phyloP scores from a whole-genome alignment of 2,113 vertebrate species.

The Phainopepla nitens region DNA sequence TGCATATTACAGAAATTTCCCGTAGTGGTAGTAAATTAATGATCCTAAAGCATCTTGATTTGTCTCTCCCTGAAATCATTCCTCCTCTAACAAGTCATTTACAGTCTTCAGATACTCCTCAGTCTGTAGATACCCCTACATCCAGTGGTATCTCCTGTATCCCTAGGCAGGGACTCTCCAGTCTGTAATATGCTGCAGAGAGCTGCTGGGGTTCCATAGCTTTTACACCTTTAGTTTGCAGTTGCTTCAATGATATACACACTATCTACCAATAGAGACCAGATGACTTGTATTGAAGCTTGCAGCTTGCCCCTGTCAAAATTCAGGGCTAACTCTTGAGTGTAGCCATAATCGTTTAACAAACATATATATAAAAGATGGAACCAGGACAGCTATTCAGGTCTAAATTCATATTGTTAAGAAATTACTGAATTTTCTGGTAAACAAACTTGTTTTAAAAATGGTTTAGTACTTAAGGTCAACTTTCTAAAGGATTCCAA shows the following conservation, averaged over 20 bases:
- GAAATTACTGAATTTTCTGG: not conserved
- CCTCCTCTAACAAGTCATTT: not conserved
- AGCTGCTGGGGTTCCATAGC: not conserved
- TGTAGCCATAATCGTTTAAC: not conserved
- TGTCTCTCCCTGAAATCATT: not conserved
- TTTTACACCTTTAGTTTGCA: not conserved
- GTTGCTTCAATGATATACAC: not conserved
- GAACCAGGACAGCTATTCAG: not conserved
- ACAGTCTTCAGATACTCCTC: not conserved
- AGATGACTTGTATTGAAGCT: fast-evolving
- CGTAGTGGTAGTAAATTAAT: not conserved
- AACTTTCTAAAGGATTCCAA: not conserved
- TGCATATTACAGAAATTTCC: not conserved
- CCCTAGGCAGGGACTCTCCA: not conserved
- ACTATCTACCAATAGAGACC: not conserved
- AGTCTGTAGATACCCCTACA: no score
- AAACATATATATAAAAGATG: fast-evolving
- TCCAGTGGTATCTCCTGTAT: not conserved
- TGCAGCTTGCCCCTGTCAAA: not conserved
- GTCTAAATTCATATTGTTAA: not conserved
- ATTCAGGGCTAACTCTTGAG: not conserved
- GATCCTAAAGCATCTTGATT: not conserved
- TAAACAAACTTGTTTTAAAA: not conserved
- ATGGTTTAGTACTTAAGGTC: not conserved
- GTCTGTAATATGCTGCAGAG: not conserved